phyloP scores from a whole-genome alignment of 2,797 vertebrate genomes.

The Melanotaenia maccullochi region DNA sequence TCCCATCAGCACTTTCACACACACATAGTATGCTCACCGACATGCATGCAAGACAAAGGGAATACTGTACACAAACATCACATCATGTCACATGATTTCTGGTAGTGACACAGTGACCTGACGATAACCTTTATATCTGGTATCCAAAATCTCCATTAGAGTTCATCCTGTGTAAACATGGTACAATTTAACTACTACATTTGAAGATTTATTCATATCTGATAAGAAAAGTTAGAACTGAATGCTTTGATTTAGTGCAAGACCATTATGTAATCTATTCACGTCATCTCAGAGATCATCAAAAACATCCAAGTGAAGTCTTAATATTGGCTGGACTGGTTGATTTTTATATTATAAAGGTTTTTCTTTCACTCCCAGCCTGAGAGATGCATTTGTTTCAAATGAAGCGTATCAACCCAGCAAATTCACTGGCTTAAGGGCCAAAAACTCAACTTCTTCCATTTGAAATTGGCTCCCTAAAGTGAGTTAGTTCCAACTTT shows the following conservation, averaged over 20 bases:
- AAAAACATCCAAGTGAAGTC: not conserved
- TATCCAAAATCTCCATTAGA: not conserved
- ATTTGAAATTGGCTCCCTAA: not conserved
- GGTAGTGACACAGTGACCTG: slow-evolving; percentile 59
- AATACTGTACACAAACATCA: slow-evolving; percentile 56
- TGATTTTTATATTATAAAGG: no score
- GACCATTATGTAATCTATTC: not conserved
- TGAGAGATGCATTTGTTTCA: not conserved
- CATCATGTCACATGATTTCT: slow-evolving; percentile 45
- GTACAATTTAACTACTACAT: slow-evolving; percentile 1
- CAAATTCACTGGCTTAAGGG: no score
- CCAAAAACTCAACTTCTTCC: not conserved
- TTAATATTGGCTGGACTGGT: not conserved
- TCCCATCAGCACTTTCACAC: slow-evolving; percentile 80
- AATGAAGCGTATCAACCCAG: not conserved
- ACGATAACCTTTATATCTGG: slow-evolving; percentile 35
- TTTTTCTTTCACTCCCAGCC: not conserved
- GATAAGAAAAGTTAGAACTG: not conserved
- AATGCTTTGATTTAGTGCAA: not conserved
- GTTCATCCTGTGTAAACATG: slow-evolving; percentile 25
- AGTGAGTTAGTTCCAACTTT: not conserved
- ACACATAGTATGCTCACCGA: slow-evolving; percentile 46
- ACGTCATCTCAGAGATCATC: not conserved
- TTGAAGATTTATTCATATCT: not conserved
- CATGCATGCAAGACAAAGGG: slow-evolving; percentile 50